Evolutionary conservation across 2,797 vertebrate genomes (phyloP).

Genomic region (Aphelocoma californica): DNA sequence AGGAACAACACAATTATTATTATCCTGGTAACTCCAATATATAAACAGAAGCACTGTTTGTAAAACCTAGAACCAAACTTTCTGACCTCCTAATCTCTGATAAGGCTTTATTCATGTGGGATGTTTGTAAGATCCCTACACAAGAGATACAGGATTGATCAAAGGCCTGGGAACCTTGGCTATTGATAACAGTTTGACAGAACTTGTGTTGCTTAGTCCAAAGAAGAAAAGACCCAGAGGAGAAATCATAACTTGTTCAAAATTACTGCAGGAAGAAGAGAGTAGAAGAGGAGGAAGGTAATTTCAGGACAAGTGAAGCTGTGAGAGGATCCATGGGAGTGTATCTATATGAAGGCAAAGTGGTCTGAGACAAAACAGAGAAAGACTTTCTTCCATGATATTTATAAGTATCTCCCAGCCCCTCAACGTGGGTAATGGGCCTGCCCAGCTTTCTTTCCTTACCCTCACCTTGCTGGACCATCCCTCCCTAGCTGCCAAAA

Average conservation of each 20-base stretch:
- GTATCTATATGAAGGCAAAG: neutral
- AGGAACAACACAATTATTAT: neutral
- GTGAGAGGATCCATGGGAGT: neutral
- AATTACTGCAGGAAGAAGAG: neutral
- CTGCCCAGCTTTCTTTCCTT: neutral
- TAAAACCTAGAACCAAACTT: neutral
- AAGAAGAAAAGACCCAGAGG: neutral
- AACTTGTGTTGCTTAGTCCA: neutral
- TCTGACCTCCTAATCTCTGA: neutral
- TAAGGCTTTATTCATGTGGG: neutral
- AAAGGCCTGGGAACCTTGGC: neutral
- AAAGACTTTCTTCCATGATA: neutral
- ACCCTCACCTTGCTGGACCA: neutral
- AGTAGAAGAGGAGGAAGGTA: neutral
- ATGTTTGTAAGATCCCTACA: neutral
- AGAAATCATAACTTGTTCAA: neutral
- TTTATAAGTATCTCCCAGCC: neutral
- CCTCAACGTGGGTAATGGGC: neutral
- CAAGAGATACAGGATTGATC: neutral
- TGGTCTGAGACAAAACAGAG: neutral
- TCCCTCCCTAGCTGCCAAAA: fast-evolving
- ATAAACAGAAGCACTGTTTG: neutral
- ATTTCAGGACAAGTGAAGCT: neutral
- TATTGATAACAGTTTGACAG: neutral
- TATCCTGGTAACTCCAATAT: neutral